A percentile compares a stretch with the other conserved stretches of the same genome.
These are phyloP conservation scores for Megathymus violae DNA, from an alignment of 1,140 invertebrate genomes.

Conservation along the genomic window DNA sequence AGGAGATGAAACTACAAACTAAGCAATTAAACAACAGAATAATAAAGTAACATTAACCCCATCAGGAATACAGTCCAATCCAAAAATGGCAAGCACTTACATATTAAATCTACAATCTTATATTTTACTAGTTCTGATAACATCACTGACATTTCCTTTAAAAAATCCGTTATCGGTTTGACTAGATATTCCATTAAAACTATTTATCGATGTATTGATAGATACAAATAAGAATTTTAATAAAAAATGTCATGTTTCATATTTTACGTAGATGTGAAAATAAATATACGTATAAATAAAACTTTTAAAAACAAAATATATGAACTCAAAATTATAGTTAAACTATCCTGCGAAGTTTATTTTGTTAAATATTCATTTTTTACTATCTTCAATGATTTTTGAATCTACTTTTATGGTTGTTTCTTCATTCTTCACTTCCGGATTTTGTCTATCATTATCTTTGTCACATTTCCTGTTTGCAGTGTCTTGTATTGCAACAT, in stretches of 20 bases:
- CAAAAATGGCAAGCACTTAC: conserved; percentile 76
- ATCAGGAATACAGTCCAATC: conserved; percentile 57
- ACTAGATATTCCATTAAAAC: conserved; percentile 66
- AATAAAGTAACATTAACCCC: conserved; percentile 51
- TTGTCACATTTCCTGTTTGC: conserved; percentile 58
- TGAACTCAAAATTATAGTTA: conserved; percentile 45
- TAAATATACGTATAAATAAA: conserved; percentile 60
- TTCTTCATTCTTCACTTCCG: conserved; percentile 49
- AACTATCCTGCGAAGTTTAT: conserved; percentile 15
- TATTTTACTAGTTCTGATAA: conserved; percentile 72
- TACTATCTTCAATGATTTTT: conserved; percentile 50
- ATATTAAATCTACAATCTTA: conserved; percentile 69
- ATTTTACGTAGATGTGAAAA: conserved; percentile 30
- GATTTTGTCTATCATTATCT: conserved; percentile 45
- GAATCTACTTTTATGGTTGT: conserved; percentile 51
- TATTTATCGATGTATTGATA: conserved; percentile 42
- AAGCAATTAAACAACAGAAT: conserved; percentile 54
- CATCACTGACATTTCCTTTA: conserved; percentile 75
- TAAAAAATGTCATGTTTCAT: conserved; percentile 8
- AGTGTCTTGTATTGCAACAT: conserved; percentile 38
- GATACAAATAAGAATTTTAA: conserved; percentile 47
- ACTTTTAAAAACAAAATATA: conserved; percentile 52
- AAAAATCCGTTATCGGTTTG: conserved; percentile 62
- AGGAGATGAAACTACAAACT: conserved; percentile 64
- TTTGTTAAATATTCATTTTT: conserved; percentile 40